A percentile compares a stretch with the other conserved stretches of the same genome.
Conservation (phyloP, 2,113 vertebrate species). For the Bostrychus sinensis region DNA sequence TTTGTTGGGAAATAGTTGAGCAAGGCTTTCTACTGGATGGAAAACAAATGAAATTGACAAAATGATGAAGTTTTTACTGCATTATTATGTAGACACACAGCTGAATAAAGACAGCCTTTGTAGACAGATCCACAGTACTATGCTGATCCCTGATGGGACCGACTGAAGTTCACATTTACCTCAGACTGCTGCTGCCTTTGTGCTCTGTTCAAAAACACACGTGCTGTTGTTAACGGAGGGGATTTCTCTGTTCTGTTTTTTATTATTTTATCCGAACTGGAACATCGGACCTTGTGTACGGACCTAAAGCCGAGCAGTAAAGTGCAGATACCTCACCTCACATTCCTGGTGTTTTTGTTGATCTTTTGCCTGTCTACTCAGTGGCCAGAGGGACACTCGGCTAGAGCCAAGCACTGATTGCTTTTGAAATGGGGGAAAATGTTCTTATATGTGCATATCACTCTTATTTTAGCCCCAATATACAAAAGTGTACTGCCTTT, state of each 20-base stretch:
- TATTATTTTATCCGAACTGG: slow-evolving; percentile 37
- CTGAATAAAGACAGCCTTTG: slow-evolving; percentile 16
- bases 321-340: slow-evolving; percentile 50
- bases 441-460: slow-evolving; percentile 70
- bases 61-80: slow-evolving; percentile 1
- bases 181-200: slow-evolving; percentile 54
- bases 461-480: slow-evolving; percentile 69
- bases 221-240: slow-evolving; percentile 26
- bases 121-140: too few species aligned
- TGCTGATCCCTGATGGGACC: too few species aligned
- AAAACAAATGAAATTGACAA: neutral
- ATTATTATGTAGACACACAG: neutral
- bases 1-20: too few species aligned
- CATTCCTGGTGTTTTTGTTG: slow-evolving; percentile 36
- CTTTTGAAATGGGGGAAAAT: slow-evolving; percentile 56
- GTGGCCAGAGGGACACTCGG: slow-evolving; percentile 48
- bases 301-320: slow-evolving; percentile 51
- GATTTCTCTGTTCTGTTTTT: slow-evolving; percentile 32
- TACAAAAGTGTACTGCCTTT: slow-evolving; percentile 68
- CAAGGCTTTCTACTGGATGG: too few species aligned
- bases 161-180: slow-evolving; percentile 62
- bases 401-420: slow-evolving; percentile 76
- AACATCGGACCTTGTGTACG: slow-evolving; percentile 33
- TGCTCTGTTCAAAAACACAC: slow-evolving; percentile 35
- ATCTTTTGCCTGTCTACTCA: slow-evolving; percentile 42